Base-by-base conservation (phyloP, 2,797 vertebrate species). In the Paramormyrops hopkinsi region DNA sequence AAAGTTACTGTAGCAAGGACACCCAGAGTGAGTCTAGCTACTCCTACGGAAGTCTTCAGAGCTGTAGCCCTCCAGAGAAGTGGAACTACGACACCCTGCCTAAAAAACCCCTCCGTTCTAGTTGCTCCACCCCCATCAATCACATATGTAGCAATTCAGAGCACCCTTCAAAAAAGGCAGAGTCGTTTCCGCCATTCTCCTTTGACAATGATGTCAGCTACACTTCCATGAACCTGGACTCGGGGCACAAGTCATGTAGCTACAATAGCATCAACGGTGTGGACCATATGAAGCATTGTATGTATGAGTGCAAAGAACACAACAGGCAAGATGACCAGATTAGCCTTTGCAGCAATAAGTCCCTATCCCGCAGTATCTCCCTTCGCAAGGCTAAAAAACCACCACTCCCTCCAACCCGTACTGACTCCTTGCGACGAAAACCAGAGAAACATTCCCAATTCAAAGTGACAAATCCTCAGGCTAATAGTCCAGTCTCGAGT, bases 321-420 rank as follows among this genome's bases (percentile, higher is more conserved):
- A 89, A 91, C 44, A 94, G 90, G 87, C 94, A 92, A 65, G 95
- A 92, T 54, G 93, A 95, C 37, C 89, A 25, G 46, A 88, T 92
- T 8, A 90, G 90, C 44, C 90, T 92, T n/a, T 92, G 92, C 90
- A 94, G 92, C 44, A 96, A 97, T 88, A 96, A 94, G 89, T 94
- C 94, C 33, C 92, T 97, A 59, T 93, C 91, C 0, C 96, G 96
- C 88, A 98, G 95, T 91, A 97, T 99, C 92, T 98, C 97, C 69
- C 93, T 99, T 56, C 97, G 96, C 89, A 99, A 98, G 93, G 94
- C 97, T 0, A 99, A 97, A 94, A 97, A 96, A 4, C 97, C 98
- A 0, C 99, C 99, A 0, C 94, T 95, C 7, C 98, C 97, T 0
- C 98, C 99, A 0, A 90, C 95, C 2, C 97, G 98, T 89, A 97